These are phyloP conservation scores for Matsumurasca onukii DNA, from an alignment of 1,140 invertebrate species.

Conservation along the genomic window DNA sequence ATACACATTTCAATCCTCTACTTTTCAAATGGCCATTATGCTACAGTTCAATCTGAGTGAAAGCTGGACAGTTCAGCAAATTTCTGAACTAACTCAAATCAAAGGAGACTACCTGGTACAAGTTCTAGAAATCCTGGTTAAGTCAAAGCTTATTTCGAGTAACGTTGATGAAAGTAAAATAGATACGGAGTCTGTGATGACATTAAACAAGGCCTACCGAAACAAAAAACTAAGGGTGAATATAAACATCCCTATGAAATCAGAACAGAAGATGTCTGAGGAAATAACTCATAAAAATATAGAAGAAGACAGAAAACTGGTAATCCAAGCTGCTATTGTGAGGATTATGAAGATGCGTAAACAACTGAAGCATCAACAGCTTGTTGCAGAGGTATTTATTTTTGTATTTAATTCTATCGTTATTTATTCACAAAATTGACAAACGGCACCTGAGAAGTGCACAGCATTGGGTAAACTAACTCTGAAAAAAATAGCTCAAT, in stretches of 20 bases:
- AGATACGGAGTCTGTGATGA: conserved; percentile 63
- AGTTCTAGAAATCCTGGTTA: conserved; percentile 84
- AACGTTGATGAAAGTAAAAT: conserved; percentile 23
- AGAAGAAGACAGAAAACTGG: conserved; percentile 95
- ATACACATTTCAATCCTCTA: conserved; percentile 90
- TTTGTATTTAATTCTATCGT: no score
- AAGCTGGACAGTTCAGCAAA: conserved; percentile 81
- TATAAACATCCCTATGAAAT: conserved; percentile 97
- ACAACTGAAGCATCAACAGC: conserved; percentile 91
- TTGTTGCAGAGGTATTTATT: conserved; percentile 95
- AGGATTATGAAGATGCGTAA: conserved; percentile 99
- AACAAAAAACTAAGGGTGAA: conserved; percentile 98
- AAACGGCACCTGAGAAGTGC: no score
- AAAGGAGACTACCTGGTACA: conserved; percentile 80
- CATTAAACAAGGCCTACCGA: conserved; percentile 82
- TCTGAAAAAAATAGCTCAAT: no score
- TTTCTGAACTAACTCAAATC: conserved; percentile 87
- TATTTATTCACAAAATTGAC: no score
- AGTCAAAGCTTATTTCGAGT: conserved; percentile 77
- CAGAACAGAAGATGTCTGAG: conserved; percentile 94
- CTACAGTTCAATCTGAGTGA: conserved; percentile 91
- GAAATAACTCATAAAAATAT: conserved; percentile 98
- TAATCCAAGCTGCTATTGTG: conserved; percentile 98
- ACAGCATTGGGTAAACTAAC: no score
- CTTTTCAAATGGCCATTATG: conserved; percentile 98